Evolutionary conservation across 23 tunicate species (phyloP).

Genomic region (Ciona savignyi): DNA sequence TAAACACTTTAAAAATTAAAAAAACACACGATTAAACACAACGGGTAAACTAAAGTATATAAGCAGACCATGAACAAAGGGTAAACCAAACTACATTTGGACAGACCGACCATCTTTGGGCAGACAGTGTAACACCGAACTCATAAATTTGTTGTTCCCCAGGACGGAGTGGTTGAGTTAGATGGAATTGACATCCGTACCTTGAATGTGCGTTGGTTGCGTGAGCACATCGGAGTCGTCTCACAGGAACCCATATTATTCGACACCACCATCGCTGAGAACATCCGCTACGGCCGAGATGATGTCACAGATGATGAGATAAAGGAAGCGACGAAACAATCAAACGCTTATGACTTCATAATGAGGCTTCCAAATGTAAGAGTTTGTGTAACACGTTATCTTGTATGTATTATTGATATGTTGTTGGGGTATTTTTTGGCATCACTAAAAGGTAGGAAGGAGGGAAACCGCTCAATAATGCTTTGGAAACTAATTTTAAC

Average conservation of each 20-base stretch:
- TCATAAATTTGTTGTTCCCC: too few species aligned
- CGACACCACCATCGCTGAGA: slow-evolving; percentile 37
- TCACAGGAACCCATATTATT: slow-evolving; percentile 47
- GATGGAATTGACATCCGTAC: slow-evolving; percentile 32
- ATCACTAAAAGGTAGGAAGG: too few species aligned
- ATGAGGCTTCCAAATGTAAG: slow-evolving; percentile 27
- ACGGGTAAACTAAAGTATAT: too few species aligned
- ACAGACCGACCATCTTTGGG: too few species aligned
- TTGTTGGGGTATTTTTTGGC: too few species aligned
- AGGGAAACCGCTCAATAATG: background rate
- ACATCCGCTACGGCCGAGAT: slow-evolving; percentile 4
- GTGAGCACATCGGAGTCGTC: slow-evolving; percentile 42
- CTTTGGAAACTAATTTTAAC: too few species aligned
- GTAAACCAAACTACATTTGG: too few species aligned
- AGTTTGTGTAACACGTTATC: background rate
- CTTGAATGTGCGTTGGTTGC: slow-evolving; percentile 29
- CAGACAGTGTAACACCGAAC: too few species aligned
- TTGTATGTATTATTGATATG: too few species aligned
- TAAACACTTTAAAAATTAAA: too few species aligned
- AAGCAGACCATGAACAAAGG: too few species aligned
- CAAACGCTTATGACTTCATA: slow-evolving; percentile 51
- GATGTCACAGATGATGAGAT: slow-evolving; percentile 24
- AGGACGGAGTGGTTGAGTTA: slow-evolving; percentile 27
- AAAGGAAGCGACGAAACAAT: slow-evolving; percentile 24
- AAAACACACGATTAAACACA: too few species aligned